Evolutionary conservation across 35 echinoderm and acorn worm species (phyloP).

Genomic region (Anneissia japonica): DNA sequence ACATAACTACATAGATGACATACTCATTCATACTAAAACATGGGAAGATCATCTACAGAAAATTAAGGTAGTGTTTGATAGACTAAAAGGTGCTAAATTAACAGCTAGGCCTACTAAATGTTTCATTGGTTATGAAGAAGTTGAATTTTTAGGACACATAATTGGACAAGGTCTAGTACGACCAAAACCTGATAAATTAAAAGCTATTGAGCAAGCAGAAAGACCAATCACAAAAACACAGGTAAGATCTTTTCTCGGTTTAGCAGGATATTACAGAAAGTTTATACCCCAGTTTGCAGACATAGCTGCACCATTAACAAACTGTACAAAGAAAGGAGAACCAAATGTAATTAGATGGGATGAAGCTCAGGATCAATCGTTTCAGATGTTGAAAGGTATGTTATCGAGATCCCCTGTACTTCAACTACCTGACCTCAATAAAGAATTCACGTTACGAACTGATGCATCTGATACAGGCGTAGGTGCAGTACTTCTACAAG

Average conservation of each 20-base stretch:
- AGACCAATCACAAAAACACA: constrained; percentile 3
- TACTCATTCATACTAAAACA: constrained; percentile 40
- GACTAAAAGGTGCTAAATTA: neutral
- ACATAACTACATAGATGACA: constrained; percentile 26
- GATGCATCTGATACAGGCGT: neutral
- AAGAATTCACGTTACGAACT: constrained; percentile 8
- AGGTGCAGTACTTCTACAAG: constrained; percentile 2
- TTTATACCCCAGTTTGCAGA: constrained; percentile 26
- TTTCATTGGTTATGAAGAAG: neutral
- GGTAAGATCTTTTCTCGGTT: constrained; percentile 4
- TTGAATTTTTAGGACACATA: neutral
- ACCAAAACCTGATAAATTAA: constrained; percentile 6
- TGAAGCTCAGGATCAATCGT: neutral
- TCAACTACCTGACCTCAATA: neutral
- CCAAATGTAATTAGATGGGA: constrained; percentile 11
- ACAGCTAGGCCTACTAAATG: constrained; percentile 18
- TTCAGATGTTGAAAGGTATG: neutral
- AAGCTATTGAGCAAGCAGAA: neutral
- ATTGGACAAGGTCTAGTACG: neutral
- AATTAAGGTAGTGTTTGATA: neutral
- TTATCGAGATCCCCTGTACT: neutral
- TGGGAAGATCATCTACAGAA: constrained; percentile 10
- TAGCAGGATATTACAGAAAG: constrained; percentile 23
- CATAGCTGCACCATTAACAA: constrained; percentile 12
- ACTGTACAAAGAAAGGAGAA: constrained; percentile 20